phyloP scores from a whole-genome alignment of 2,888 invertebrate genomes.

The Andrena haemorrhoa region DNA sequence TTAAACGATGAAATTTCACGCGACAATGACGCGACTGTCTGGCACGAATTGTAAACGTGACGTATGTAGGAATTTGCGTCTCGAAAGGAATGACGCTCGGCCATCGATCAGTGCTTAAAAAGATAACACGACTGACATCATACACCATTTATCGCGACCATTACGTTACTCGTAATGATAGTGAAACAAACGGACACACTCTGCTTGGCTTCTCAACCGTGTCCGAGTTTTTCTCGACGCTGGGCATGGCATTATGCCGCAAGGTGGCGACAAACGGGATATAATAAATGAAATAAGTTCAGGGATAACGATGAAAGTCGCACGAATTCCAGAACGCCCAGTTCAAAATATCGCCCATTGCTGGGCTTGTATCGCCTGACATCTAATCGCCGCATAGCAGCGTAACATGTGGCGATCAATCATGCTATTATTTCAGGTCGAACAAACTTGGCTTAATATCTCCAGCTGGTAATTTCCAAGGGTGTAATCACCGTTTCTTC shows the following conservation, averaged over 20 bases:
- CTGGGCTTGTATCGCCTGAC: not conserved
- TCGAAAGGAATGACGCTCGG: not conserved
- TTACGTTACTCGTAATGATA: not conserved
- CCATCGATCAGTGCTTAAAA: not conserved
- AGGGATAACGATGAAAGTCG: slow-evolving; percentile 42
- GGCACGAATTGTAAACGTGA: not conserved
- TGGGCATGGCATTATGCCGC: not conserved
- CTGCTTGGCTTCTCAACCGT: slow-evolving; percentile 42
- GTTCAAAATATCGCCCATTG: not conserved
- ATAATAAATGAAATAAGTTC: slow-evolving; percentile 39
- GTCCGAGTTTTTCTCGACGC: slow-evolving; percentile 16
- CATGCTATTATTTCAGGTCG: not conserved
- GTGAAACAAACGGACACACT: slow-evolving; percentile 15
- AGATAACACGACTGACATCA: slow-evolving; percentile 14
- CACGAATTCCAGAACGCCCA: slow-evolving; percentile 22
- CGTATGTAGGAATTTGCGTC: not conserved
- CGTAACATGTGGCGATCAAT: not conserved
- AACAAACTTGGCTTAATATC: not conserved
- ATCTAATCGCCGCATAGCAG: slow-evolving; percentile 1
- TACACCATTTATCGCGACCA: slow-evolving; percentile 1
- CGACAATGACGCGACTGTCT: not conserved
- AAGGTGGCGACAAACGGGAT: slow-evolving; percentile 28
- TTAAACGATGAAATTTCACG: not conserved
- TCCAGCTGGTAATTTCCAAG: not conserved
- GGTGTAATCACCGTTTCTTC: not conserved